Evolutionary conservation across 2,888 invertebrate genomes (phyloP).

Genomic region (Trachelus tabidus): DNA sequence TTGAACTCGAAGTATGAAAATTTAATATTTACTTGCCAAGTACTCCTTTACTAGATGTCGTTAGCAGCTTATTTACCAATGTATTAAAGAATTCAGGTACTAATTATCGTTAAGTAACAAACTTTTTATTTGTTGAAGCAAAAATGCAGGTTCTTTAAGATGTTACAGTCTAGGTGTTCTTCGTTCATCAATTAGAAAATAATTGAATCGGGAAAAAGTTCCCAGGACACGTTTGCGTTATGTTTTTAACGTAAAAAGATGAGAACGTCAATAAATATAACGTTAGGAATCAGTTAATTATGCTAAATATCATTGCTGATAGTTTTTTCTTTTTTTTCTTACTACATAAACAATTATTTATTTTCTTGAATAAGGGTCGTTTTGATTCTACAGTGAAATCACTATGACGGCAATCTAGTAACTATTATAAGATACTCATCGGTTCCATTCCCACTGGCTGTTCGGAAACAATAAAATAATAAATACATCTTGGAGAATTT

Average conservation of each 20-base stretch:
- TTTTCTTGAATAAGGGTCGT: neutral
- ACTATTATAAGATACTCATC: neutral
- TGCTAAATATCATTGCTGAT: neutral
- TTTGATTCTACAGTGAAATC: neutral
- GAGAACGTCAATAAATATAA: neutral
- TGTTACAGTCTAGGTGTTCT: neutral
- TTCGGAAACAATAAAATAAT: slow-evolving; percentile 26
- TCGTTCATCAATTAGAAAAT: neutral
- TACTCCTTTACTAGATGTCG: neutral
- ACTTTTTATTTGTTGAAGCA: neutral
- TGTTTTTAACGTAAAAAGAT: neutral
- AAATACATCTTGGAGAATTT: slow-evolving; percentile 28
- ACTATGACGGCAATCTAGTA: neutral
- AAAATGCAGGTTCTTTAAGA: neutral
- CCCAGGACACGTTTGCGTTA: neutral
- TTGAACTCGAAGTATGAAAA: neutral
- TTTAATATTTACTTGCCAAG: neutral
- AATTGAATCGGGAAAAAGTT: neutral
- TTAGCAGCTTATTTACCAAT: neutral
- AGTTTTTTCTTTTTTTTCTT: neutral
- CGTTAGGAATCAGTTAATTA: neutral
- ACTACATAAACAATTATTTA: neutral
- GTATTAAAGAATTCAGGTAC: neutral
- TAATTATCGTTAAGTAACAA: neutral
- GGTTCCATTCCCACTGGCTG: neutral